Conservation (phyloP, 2,797 vertebrate species). For the Sarcoramphus papa region DNA sequence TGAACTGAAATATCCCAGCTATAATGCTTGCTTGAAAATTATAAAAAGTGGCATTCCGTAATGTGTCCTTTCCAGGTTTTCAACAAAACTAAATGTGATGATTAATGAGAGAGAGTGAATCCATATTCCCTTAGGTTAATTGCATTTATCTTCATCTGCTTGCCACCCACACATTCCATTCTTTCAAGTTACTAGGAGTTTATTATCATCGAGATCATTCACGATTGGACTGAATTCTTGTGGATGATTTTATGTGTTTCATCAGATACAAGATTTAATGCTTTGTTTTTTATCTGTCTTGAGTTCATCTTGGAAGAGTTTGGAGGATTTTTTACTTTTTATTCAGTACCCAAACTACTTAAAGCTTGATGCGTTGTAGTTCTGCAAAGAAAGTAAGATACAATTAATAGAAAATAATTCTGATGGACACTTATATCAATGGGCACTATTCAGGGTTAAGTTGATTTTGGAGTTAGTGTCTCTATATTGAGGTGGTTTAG, state of each 20-base stretch:
- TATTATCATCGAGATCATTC: slow-evolving; percentile 28
- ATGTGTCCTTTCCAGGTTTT: slow-evolving; percentile 5
- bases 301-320: neutral
- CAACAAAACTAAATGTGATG: neutral
- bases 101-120: slow-evolving; percentile 4
- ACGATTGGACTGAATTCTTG: neutral
- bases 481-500: neutral
- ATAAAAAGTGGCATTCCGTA: neutral
- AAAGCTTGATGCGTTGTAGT: neutral
- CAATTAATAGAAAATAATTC: neutral
- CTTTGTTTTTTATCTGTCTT: neutral
- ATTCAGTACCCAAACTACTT: neutral
- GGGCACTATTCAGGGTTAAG: neutral
- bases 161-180: slow-evolving; percentile 5
- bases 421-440: rapidly evolving
- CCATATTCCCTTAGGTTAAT: slow-evolving; percentile 11
- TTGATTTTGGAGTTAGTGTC: neutral
- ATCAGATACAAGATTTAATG: slow-evolving; percentile 8
- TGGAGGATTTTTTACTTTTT: neutral
- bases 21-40: neutral
- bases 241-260: neutral
- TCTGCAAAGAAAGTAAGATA: neutral
- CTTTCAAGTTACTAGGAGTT: slow-evolving; percentile 3
- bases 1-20: neutral
- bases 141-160: neutral